Base-by-base conservation (phyloP, 2,888 invertebrate genomes). In the Nomada lathburiana region DNA sequence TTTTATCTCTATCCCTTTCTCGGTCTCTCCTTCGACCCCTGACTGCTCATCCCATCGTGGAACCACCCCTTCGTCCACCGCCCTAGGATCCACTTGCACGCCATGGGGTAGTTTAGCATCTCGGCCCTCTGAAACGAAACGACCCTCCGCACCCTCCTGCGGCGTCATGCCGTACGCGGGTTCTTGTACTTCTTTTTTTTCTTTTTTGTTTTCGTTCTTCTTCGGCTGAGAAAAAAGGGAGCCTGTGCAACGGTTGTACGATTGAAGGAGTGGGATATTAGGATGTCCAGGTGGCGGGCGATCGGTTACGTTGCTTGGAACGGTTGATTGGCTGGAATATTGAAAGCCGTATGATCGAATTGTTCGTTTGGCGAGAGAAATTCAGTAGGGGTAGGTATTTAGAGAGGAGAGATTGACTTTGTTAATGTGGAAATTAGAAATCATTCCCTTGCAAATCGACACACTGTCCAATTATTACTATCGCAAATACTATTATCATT, bases 41-140 rank as follows among this genome's bases (percentile, higher is more conserved):
- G 83, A 82, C 83, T 77, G 84, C 84, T 86, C 86, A 85, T 88
- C 81, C 89, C 80, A 79, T 83, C 71, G 76, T 76, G 78, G 72
- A 87, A 85, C 85, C 85, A 86, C 90, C 75, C 88, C 86, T 89
- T 20, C 85, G 86, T 85, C 88, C 91, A 89, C 91, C 91, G 89
- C 91, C 92, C 92, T 91, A 88, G 89, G 90, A 90, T 91, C 91
- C 90, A 91, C 90, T 91, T 84, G 91, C 90, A 91, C 90, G 90
- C 91, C 89, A 92, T 91, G 90, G 92, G 91, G 92, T 92, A 92
- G 92, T 92, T 92, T 92, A 91, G 92, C 91, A 92, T 93, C 91
- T 91, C 89, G 72, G 88, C 84, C 85, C 87, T 85, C 79, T 70
- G 57, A 73, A 85, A 84, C 73, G 70, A 73, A 75, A 53, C 71